phyloP scores from a whole-genome alignment of 2,797 vertebrate genomes.

The Gallinago nigripennis region DNA sequence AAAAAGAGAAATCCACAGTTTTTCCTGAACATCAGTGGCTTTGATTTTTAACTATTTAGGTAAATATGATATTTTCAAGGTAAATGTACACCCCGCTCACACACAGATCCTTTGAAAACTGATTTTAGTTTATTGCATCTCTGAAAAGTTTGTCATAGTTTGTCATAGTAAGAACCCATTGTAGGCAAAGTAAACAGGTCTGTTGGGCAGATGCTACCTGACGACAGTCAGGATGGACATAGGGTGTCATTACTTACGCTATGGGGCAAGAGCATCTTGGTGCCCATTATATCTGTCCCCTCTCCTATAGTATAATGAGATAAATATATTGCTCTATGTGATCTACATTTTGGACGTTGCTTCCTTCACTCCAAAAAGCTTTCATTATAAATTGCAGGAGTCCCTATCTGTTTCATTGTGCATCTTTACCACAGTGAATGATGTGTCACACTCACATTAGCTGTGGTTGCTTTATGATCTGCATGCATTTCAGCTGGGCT shows the following conservation, averaged over 20 bases:
- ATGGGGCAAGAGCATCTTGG: neutral
- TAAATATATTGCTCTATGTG: neutral
- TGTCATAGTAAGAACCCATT: neutral
- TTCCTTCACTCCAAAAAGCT: neutral
- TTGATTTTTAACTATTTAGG: neutral
- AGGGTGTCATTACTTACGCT: neutral
- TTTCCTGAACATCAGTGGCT: neutral
- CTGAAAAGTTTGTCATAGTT: neutral
- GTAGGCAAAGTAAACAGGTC: neutral
- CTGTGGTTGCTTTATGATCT: neutral
- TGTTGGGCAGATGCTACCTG: neutral
- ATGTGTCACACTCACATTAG: neutral
- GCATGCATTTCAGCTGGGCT: neutral
- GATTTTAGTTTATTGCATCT: neutral
- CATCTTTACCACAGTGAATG: neutral
- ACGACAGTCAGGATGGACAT: neutral
- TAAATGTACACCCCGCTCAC: neutral
- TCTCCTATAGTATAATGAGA: neutral
- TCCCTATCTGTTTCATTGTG: neutral
- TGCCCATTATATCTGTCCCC: neutral
- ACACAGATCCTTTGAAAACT: neutral
- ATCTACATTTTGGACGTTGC: neutral
- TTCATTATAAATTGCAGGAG: neutral
- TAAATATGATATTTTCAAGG: neutral
- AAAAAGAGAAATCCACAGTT: neutral